Percentiles rank a stretch among this genome's conserved stretches.
phyloP scores from a whole-genome alignment of 2,888 invertebrate species.

The Cremastinae sp. region DNA sequence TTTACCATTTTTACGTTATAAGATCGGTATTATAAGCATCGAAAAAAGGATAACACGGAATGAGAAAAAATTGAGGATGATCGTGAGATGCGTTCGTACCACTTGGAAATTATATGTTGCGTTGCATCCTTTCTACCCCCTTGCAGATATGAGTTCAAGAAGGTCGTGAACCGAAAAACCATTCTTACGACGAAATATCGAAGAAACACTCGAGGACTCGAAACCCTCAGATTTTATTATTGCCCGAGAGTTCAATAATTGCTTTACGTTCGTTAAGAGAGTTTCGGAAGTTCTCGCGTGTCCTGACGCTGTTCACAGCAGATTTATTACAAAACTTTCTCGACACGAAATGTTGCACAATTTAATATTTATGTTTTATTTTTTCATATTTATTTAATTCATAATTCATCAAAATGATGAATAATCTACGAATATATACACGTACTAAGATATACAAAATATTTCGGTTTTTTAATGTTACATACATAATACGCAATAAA shows the following conservation, averaged over 20 bases:
- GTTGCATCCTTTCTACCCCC: background rate
- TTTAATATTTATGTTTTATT: background rate
- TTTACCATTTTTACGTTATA: conserved; percentile 49
- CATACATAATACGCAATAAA: too few relatives aligned
- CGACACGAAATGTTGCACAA: background rate
- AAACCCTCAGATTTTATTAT: background rate
- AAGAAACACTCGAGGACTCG: background rate
- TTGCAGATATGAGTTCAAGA: conserved; percentile 17
- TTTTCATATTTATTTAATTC: too few relatives aligned
- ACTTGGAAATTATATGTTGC: conserved; percentile 37
- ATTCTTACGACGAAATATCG: conserved; percentile 23
- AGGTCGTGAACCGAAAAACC: conserved; percentile 45
- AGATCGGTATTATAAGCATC: conserved; percentile 7
- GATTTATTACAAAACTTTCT: conserved; percentile 27
- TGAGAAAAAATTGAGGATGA: conserved; percentile 12
- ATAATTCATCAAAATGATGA: too few relatives aligned
- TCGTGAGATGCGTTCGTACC: conserved; percentile 22
- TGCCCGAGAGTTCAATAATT: conserved; percentile 3
- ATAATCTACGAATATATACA: too few relatives aligned
- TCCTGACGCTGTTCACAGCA: conserved; percentile 5
- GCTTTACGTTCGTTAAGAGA: background rate
- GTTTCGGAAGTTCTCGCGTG: conserved; percentile 35
- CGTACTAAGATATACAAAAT: too few relatives aligned
- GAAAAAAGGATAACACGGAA: conserved; percentile 18
- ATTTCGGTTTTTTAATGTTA: too few relatives aligned